Base-by-base conservation (phyloP, 2,888 invertebrate genomes). In the Nephrocerus scutellatus region DNA sequence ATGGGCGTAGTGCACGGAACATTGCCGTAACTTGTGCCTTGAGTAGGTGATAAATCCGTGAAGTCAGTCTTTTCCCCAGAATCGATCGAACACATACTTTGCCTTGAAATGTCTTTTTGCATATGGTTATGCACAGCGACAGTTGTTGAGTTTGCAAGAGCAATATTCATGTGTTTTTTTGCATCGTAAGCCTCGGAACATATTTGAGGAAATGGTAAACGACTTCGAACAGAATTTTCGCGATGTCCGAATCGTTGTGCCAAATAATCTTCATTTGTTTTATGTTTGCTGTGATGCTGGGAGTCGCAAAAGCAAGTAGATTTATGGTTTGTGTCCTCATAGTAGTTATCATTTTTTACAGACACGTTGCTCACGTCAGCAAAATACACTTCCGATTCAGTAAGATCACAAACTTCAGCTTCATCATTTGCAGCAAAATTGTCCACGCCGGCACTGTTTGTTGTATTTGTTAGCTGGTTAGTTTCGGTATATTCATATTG, bases 381-480 rank as follows among this genome's bases (percentile, higher is more conserved):
- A 55, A 88, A 88, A 59, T 88, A 88, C 0, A 88, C 79, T 59
- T 88, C 88, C 0, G 85, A 85, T 56, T 87, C 87, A 0, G 84
- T 76, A 14, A 79, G 76, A 55, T 80, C 80, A 9, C 67, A 51
- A 1, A 41, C 41, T 43, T 65, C 53, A 13, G 42, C 43, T 6
- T 41, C 44, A 29, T 54, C 54, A 13, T 50, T 48, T 9, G 18
- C 20, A 33, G 42, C 14, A 42, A 34, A 21, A 41, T 20, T 39
- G 23, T 15, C 20, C 15, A 21, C 20, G 14, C 32, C 52, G 36
- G 54, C 51, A 19, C 55, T 56, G 30, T 50, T 12, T 22, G 19
- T 32, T 5, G 41, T 25, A 2, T 32, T 24, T 48, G 39, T 4
- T n/a, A n/a, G n/a, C 9, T 49, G 47, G 12, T 48, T 53, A 8